Evolutionary conservation across 2,888 invertebrate species (phyloP).

Genomic region (Dendrolimus pini): DNA sequence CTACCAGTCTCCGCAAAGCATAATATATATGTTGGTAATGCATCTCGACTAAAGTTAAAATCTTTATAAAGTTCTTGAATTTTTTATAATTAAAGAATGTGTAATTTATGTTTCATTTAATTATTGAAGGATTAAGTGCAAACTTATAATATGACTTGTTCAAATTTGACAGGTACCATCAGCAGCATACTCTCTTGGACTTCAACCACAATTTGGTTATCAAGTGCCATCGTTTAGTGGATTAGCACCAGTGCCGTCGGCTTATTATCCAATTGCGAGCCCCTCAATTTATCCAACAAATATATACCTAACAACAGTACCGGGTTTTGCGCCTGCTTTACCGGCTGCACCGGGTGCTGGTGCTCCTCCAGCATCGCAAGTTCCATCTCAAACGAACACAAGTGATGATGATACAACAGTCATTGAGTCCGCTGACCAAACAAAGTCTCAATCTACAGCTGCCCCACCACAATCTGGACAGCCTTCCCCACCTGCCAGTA

Average conservation of each 20-base stretch:
- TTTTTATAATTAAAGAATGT: too few species aligned
- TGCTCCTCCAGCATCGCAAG: conserved; percentile 12
- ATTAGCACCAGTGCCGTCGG: conserved; percentile 33
- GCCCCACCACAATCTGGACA: conserved; percentile 21
- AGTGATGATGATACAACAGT: conserved; percentile 57
- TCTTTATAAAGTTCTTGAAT: too few species aligned
- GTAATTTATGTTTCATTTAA: too few species aligned
- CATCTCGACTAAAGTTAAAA: too few species aligned
- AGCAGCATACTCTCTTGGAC: conserved; percentile 31
- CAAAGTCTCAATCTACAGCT: conserved; percentile 22
- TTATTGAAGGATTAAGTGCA: too few species aligned
- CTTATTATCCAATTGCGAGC: conserved; percentile 37
- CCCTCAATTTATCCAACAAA: conserved; percentile 39
- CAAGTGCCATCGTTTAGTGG: conserved; percentile 37
- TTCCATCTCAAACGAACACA: conserved; percentile 13
- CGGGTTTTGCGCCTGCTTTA: conserved; percentile 22
- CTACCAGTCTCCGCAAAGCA: too few species aligned
- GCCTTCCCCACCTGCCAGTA: conserved; percentile 22
- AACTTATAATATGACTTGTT: too few species aligned
- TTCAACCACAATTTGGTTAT: conserved; percentile 44
- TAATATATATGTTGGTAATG: too few species aligned
- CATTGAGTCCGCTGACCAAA: conserved; percentile 52
- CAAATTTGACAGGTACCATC: conserved; percentile 35
- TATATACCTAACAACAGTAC: conserved; percentile 36
- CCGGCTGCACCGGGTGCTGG: conserved; percentile 20